Conservation (phyloP, 2,888 invertebrate species). For the Drosophila birchii region DNA sequence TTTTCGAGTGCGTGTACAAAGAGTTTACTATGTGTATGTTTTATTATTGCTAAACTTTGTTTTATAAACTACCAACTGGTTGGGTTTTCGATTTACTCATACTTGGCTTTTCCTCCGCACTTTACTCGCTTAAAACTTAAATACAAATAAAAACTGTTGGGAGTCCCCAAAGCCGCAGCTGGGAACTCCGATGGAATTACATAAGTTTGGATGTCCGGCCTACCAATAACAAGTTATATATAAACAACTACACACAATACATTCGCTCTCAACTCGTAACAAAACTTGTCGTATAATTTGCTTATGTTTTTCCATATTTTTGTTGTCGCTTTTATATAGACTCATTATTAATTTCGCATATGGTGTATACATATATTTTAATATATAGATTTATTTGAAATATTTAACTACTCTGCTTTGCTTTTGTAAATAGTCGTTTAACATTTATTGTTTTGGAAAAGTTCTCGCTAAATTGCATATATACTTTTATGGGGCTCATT, state of each 20-base stretch:
- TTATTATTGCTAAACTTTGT: conserved; percentile 69
- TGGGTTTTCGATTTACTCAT: conserved; percentile 56
- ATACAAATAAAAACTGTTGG: conserved; percentile 69
- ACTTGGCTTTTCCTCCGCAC: conserved; percentile 70
- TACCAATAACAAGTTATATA: conserved; percentile 78
- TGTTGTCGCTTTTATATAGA: conserved; percentile 56
- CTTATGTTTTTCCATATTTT: conserved; percentile 36
- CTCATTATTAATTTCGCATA: conserved; percentile 45
- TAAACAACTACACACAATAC: conserved; percentile 67
- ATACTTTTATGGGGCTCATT: conserved; percentile 22
- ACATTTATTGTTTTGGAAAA: conserved; percentile 50
- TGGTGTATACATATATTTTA: conserved; percentile 49
- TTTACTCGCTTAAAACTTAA: conserved; percentile 70
- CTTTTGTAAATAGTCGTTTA: conserved; percentile 78
- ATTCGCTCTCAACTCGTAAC: conserved; percentile 58
- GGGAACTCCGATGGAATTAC: conserved; percentile 37
- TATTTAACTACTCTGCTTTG: conserved; percentile 72
- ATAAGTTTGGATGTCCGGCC: conserved; percentile 51
- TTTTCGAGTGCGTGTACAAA: conserved; percentile 54
- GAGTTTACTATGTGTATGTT: conserved; percentile 60
- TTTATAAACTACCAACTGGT: conserved; percentile 75
- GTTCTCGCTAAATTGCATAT: conserved; percentile 39
- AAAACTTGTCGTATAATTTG: conserved; percentile 62
- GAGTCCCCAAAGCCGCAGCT: conserved; percentile 38
- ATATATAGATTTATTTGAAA: conserved; percentile 61